Percentiles rank a stretch among this genome's conserved stretches.
These are phyloP conservation scores for Cotesia glomerata DNA, from an alignment of 1,140 invertebrate species.

Conservation along the genomic window DNA sequence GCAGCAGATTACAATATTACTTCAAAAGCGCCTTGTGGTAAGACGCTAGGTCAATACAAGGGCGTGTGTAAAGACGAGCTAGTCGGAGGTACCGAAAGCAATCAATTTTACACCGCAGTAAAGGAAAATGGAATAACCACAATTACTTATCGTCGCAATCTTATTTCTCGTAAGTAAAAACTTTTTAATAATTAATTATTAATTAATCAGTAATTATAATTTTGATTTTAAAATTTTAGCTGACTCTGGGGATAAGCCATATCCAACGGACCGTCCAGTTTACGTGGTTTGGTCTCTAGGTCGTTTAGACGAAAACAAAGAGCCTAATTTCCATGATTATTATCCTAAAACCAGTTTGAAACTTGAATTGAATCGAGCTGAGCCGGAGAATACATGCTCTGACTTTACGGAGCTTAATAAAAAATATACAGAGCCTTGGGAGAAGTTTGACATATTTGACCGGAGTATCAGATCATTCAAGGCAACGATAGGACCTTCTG, in stretches of 20 bases:
- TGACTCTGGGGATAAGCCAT: slow-evolving; percentile 80
- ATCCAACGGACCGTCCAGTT: slow-evolving; percentile 69
- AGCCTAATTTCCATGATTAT: slow-evolving; percentile 83
- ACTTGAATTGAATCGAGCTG: slow-evolving; percentile 71
- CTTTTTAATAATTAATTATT: slow-evolving; percentile 4
- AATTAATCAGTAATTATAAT: neutral
- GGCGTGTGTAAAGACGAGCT: slow-evolving; percentile 84
- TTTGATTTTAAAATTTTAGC: slow-evolving; percentile 60
- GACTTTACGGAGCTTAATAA: slow-evolving; percentile 67
- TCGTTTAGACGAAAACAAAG: slow-evolving; percentile 75
- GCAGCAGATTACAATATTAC: slow-evolving; percentile 87
- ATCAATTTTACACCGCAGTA: slow-evolving; percentile 75
- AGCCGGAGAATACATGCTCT: slow-evolving; percentile 72
- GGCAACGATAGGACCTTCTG: slow-evolving; percentile 81
- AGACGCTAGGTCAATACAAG: slow-evolving; percentile 82
- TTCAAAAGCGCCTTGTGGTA: slow-evolving; percentile 83
- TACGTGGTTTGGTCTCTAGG: slow-evolving; percentile 88
- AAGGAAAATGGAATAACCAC: slow-evolving; percentile 77
- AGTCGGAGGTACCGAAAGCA: slow-evolving; percentile 78
- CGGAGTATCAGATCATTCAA: slow-evolving; percentile 77
- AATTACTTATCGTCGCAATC: slow-evolving; percentile 77
- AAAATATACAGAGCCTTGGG: slow-evolving; percentile 65
- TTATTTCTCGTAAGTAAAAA: slow-evolving; percentile 73
- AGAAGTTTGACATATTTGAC: slow-evolving; percentile 78
- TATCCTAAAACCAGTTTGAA: slow-evolving; percentile 76